A percentile compares a stretch with the other conserved stretches of the same genome.
Evolutionary conservation across 2,888 invertebrate species (phyloP).

Genomic region (Chrysina gloriosa): DNA sequence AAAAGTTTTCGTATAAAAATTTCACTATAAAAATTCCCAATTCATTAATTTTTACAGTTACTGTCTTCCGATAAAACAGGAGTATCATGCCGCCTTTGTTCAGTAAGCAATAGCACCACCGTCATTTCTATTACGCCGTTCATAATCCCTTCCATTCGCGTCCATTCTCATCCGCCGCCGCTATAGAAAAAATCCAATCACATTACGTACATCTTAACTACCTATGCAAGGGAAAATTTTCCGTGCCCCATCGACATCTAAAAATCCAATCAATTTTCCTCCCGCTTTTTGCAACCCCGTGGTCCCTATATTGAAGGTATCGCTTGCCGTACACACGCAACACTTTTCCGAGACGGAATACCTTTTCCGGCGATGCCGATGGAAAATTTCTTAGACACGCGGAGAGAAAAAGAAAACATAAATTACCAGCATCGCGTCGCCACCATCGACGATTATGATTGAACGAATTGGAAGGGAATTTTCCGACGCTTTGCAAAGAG

Average conservation of each 20-base stretch:
- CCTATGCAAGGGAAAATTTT: conserved; percentile 17
- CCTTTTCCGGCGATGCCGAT: neutral
- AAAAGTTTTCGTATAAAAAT: conserved; percentile 3
- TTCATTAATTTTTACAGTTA: conserved; percentile 24
- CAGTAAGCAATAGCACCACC: neutral
- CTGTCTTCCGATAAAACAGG: neutral
- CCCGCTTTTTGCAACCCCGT: neutral
- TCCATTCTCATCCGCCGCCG: neutral
- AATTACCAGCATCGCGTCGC: conserved; percentile 14
- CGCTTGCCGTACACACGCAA: neutral
- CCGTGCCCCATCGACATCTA: conserved; percentile 19
- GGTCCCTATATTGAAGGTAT: neutral
- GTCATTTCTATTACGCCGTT: neutral
- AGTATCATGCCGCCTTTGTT: neutral
- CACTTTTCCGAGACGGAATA: neutral
- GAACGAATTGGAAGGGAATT: conserved; percentile 12
- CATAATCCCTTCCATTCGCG: neutral
- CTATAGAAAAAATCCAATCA: conserved; percentile 15
- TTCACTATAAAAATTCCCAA: too few relatives aligned
- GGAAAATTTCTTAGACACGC: neutral
- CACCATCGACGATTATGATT: conserved; percentile 15
- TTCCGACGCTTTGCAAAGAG: neutral
- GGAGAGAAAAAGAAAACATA: conserved; percentile 6
- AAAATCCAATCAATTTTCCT: conserved; percentile 31
- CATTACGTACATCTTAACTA: conserved; percentile 20